Evolutionary conservation across 2,113 vertebrate species (phyloP), one percentile per base, ranked within the genome.

Genomic region (Neofelis nebulosa): DNA sequence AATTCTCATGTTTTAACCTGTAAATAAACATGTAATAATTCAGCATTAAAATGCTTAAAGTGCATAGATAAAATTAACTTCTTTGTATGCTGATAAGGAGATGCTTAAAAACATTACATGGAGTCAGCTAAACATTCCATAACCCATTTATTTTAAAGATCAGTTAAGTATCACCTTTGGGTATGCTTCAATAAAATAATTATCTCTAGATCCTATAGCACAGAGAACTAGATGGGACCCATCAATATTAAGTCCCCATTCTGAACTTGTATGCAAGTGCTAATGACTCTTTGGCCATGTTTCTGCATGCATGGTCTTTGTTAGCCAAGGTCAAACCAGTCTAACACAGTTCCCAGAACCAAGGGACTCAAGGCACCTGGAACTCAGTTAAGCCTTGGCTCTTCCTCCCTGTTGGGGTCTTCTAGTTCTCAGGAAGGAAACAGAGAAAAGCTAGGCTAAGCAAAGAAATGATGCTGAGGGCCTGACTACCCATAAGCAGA

Each of bases 11-110:
- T 65, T 50, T 96, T 96, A 94, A 86, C 66, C 29, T 4, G 85
- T 45, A 84, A 97, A 31, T 73, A 89, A 96, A 90, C 68, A 89
- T 79, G n/a, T 90, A 41, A 87, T 97, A 96, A 96, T 19, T 91
- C 91, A 93, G 50, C 52, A 89, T 66, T 95, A 87, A 89, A 86
- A 94, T 2, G 48, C 19, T 95, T 79, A 98, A 80, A 96, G 95
- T 11, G 5, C 68, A 95, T 78, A 92, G 29, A 98, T 88, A 88
- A 95, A 83, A 94, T 94, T 33, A 97, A 80, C 48, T 66, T 86
- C 19, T 96, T 94, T 89, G 71, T 78, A 95, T 94, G 90, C 36
- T 95, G 73, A 96, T 25, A 9, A 97, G 33, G 78, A 97, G 98
- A 95, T 83, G 73, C 89, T 87, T 95, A 66, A 85, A 83, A 65